Percentiles rank a stretch among this genome's conserved stretches.
Conservation (phyloP, 2,113 vertebrate species). For the Prionailurus viverrinus region DNA sequence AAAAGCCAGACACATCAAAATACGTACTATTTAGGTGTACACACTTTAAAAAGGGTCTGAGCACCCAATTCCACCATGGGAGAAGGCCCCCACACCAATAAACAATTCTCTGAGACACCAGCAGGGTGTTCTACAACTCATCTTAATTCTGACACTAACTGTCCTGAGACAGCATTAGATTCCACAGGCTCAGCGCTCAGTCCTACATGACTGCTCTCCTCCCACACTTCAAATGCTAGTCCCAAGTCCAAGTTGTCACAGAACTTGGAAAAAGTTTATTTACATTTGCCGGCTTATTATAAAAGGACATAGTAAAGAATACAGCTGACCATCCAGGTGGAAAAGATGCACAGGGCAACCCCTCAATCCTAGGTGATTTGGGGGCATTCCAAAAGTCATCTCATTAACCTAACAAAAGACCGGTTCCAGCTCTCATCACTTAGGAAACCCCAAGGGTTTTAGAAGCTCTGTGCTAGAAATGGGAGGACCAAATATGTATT, state of each 20-base stretch:
- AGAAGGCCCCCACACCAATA: neutral
- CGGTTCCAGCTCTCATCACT: neutral
- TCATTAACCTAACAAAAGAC: neutral
- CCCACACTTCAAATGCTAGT: neutral
- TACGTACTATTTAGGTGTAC: neutral
- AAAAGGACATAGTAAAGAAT: neutral
- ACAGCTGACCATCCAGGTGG: neutral
- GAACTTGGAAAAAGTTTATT: neutral
- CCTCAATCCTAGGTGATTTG: neutral
- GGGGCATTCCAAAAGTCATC: neutral
- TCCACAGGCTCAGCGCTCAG: neutral
- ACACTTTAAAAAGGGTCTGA: neutral
- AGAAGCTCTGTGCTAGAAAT: neutral
- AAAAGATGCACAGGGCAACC: neutral
- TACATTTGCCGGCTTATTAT: neutral
- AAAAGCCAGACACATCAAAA: neutral
- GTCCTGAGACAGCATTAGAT: neutral
- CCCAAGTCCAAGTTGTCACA: neutral
- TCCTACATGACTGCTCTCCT: neutral
- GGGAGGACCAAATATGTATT: neutral
- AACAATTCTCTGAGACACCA: neutral
- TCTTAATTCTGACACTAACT: neutral
- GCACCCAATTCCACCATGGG: neutral
- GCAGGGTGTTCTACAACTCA: neutral
- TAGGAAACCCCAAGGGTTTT: neutral